Conservation (phyloP, 64 coral and sea anemone genomes). For the Pocillopora damicornis region DNA sequence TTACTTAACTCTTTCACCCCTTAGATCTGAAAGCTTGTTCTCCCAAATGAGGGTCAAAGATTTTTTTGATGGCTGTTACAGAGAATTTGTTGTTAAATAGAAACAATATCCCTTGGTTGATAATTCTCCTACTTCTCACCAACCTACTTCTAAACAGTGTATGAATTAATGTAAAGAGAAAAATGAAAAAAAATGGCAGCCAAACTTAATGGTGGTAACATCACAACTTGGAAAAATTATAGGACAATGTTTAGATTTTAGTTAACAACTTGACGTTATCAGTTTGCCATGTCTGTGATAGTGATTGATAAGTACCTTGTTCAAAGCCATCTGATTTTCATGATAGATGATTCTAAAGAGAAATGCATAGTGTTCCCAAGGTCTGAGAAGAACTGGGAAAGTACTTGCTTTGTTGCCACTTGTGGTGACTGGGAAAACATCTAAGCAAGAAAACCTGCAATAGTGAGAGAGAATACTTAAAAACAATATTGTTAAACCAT, state of each 20-base stretch:
- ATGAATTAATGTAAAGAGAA: neutral
- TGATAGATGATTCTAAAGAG: slow-evolving; percentile 77
- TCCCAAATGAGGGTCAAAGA: too few relatives aligned
- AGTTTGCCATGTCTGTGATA: neutral
- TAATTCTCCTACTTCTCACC: neutral
- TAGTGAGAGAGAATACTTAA: neutral
- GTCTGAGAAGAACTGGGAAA: slow-evolving; percentile 53
- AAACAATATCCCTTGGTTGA: neutral
- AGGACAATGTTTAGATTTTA: too few relatives aligned
- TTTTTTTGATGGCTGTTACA: too few relatives aligned
- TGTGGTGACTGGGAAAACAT: slow-evolving; percentile 43
- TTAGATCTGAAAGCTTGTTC: too few relatives aligned
- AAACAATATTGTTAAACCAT: too few relatives aligned
- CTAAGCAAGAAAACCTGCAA: slow-evolving; percentile 60
- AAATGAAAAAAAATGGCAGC: neutral
- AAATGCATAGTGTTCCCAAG: slow-evolving; percentile 87
- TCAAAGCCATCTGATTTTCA: slow-evolving; percentile 53
- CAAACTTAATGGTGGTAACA: too few relatives aligned
- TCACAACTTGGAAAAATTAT: too few relatives aligned
- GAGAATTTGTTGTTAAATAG: too few relatives aligned
- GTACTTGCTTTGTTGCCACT: slow-evolving; percentile 35
- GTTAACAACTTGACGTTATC: too few relatives aligned
- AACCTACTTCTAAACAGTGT: too few relatives aligned
- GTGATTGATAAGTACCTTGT: slow-evolving; percentile 51
- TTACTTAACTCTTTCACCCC: too few relatives aligned